A percentile compares a stretch with the other conserved stretches of the same genome.
Conservation (phyloP, 2,113 vertebrate species). For the Calyptommatus sinebrachiatus region DNA sequence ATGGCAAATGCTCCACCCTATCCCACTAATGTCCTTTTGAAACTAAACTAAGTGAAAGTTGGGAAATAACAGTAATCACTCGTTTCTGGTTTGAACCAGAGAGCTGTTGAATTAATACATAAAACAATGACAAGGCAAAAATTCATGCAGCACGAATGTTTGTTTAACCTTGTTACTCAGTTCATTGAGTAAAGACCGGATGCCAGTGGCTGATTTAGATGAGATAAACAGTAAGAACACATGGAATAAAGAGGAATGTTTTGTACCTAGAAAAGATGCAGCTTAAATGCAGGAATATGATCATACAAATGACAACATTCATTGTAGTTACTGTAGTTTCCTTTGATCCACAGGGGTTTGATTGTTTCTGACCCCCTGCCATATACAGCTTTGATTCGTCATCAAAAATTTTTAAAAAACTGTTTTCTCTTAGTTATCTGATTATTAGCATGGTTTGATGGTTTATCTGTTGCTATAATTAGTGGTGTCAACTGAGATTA, state of each 20-base stretch:
- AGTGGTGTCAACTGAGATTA: neutral
- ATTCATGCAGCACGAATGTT: neutral
- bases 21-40: neutral
- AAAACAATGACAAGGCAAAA: neutral
- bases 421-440: neutral
- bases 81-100: neutral
- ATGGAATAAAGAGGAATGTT: neutral
- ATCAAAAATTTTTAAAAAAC: neutral
- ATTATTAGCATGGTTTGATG: neutral
- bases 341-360: neutral
- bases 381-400: neutral
- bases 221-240: neutral
- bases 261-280: neutral
- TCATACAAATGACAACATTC: neutral
- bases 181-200: neutral
- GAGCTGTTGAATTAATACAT: neutral
- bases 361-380: neutral
- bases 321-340: neutral
- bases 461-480: neutral
- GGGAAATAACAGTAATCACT: neutral
- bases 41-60: neutral
- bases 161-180: neutral
- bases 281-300: neutral
- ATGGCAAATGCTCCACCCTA: neutral
- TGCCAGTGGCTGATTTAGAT: neutral